Percentiles rank a stretch among this genome's conserved stretches.
Conservation (phyloP, 2,113 vertebrate species). For the Chroicocephalus ridibundus region DNA sequence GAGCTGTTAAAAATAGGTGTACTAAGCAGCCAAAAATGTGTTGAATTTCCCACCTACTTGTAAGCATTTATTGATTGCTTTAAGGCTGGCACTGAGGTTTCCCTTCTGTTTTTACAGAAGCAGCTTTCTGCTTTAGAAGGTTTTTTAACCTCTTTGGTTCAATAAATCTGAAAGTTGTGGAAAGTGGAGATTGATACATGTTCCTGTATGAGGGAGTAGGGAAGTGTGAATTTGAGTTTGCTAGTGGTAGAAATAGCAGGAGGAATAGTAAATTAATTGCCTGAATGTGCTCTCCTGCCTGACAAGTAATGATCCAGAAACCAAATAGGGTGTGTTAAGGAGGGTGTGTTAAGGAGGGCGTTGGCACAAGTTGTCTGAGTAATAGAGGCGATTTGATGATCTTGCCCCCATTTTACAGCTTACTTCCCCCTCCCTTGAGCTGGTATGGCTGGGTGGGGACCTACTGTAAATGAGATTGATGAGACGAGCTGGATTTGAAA, state of each 20-base stretch:
- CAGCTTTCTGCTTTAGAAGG: background rate
- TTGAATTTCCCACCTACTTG: constrained; percentile 49
- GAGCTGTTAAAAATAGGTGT: background rate
- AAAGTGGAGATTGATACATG: background rate
- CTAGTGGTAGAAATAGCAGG: background rate
- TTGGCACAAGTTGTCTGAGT: background rate
- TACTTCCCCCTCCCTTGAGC: fast-evolving
- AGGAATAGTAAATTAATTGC: background rate
- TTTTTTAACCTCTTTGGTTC: background rate
- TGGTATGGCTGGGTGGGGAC: background rate
- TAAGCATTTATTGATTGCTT: constrained; percentile 34
- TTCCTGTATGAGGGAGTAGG: background rate
- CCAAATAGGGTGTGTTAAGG: background rate
- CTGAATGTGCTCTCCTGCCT: background rate
- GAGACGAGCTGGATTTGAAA: background rate
- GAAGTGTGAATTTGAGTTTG: background rate
- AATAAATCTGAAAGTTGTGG: background rate
- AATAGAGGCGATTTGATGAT: background rate
- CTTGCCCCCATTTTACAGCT: background rate
- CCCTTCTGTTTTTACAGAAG: constrained; percentile 19
- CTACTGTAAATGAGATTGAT: background rate
- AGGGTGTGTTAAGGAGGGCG: background rate
- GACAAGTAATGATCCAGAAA: background rate
- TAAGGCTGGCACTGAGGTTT: constrained; percentile 13
- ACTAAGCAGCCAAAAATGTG: background rate